A percentile compares a stretch with the other conserved stretches of the same genome.
These are phyloP conservation scores for Sorex fumeus DNA, from an alignment of 2,113 vertebrate genomes.

Conservation along the genomic window DNA sequence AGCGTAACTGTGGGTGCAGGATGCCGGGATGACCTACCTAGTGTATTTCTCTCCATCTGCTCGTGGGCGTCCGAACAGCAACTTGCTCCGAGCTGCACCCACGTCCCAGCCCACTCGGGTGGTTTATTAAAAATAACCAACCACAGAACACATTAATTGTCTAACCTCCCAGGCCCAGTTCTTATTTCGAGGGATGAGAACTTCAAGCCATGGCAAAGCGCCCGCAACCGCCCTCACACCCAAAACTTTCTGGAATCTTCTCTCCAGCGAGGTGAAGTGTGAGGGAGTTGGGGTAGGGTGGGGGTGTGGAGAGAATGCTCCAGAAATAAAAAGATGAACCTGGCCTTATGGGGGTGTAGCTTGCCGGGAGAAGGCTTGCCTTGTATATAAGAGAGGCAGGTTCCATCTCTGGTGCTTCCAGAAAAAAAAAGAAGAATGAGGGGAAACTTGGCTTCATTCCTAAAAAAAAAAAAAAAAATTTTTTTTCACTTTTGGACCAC, in stretches of 20 bases:
- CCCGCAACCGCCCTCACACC: background rate
- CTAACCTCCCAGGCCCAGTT: constrained; percentile 55
- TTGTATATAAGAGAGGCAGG: no score
- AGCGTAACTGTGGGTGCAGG: background rate
- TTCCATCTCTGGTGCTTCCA: no score
- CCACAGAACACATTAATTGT: constrained; percentile 60
- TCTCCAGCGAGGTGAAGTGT: background rate
- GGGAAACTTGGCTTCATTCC: background rate
- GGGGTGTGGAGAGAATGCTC: background rate
- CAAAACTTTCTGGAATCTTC: constrained; percentile 39
- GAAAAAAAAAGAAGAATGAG: background rate
- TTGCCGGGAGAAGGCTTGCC: background rate
- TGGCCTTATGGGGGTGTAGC: background rate
- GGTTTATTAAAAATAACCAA: constrained; percentile 73
- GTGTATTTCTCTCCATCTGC: constrained; percentile 46
- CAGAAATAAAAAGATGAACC: background rate
- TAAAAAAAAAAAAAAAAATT: no score
- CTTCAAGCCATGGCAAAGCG: background rate
- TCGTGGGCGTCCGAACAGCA: constrained; percentile 45
- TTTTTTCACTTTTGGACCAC: no score
- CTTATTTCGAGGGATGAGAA: constrained; percentile 67
- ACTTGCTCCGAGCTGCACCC: constrained; percentile 59
- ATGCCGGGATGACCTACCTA: constrained; percentile 69
- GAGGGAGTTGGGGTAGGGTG: background rate
- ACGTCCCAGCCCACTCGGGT: constrained; percentile 37